These are phyloP conservation scores for Elysia chlorotica DNA, from an alignment of 1,140 invertebrate species.

Conservation along the genomic window DNA sequence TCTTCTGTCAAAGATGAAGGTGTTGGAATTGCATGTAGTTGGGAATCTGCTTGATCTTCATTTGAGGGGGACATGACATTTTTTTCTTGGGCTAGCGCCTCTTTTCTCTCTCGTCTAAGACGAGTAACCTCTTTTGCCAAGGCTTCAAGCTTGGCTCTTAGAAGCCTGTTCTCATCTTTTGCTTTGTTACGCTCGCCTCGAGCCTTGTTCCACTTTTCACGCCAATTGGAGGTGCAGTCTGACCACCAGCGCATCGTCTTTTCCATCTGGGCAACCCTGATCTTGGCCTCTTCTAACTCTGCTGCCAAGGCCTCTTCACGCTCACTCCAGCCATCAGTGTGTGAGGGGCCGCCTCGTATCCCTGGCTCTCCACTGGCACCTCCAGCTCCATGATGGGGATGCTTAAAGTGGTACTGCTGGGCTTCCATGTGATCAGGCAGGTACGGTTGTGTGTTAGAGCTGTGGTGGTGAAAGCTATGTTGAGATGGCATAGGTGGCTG, in stretches of 20 bases:
- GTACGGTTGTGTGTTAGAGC: slow-evolving; percentile 4
- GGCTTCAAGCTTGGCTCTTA: slow-evolving; percentile 79
- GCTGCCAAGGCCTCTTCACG: slow-evolving; percentile 61
- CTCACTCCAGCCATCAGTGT: slow-evolving; percentile 14
- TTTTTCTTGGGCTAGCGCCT: too few relatives aligned
- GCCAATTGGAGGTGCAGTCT: slow-evolving; percentile 87
- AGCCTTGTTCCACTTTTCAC: slow-evolving; percentile 96
- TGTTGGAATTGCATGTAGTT: too few relatives aligned
- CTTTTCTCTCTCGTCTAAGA: slow-evolving; percentile 79
- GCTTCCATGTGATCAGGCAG: slow-evolving; percentile 3
- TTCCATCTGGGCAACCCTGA: slow-evolving; percentile 94
- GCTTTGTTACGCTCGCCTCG: slow-evolving; percentile 67
- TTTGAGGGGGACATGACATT: too few relatives aligned
- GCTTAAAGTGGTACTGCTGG: slow-evolving; percentile 3
- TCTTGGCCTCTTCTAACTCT: slow-evolving; percentile 88
- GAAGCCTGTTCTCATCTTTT: slow-evolving; percentile 81
- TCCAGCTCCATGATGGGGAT: slow-evolving; percentile 3
- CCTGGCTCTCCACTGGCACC: background rate
- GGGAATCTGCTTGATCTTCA: too few relatives aligned
- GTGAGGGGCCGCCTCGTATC: background rate
- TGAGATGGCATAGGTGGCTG: background rate
- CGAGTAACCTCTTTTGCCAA: slow-evolving; percentile 77
- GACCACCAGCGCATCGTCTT: slow-evolving; percentile 99
- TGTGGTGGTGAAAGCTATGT: too few relatives aligned
- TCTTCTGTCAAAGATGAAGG: too few relatives aligned